Base-by-base conservation (phyloP, 2,797 vertebrate genomes). In the Anniella stebbinsi region DNA sequence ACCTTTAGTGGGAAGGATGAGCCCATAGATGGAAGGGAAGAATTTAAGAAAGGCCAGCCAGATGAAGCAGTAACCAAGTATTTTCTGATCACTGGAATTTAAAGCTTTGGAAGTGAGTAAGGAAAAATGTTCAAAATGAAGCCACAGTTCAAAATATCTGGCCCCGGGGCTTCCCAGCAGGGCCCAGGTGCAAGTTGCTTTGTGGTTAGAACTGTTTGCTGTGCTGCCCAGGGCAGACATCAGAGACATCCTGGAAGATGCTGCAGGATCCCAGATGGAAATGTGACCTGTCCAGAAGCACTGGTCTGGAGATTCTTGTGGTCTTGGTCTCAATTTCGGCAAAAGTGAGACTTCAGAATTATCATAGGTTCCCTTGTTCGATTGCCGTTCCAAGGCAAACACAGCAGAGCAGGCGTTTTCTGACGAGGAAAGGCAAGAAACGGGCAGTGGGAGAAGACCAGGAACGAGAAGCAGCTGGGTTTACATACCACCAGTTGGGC, bases 121-220 rank as follows among this genome's bases (percentile, higher is more conserved):
- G 86, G 90, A 67, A 95, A 95, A 95, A 93, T 82, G 72, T 89
- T 88, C 89, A 38, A 77, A 93, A 94, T 72, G 90, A 93, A 95
- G 88, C 92, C 80, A 80, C 93, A 95, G 90, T 88, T 93, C 91
- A 90, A 90, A 95, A 94, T 92, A 96, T 93, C 95, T 96, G 94
- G 92, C 91, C 89, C 72, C 54, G 91, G 89, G 91, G 92, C 89
- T 94, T 91, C 90, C 91, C 88, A 84, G 90, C 72, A 96, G 94
- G 92, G 93, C 88, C 87, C 94, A 96, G 94, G 92, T 95, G 93
- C 70, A 90, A 73, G 87, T 92, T 87, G 94, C 91, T 84, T 94
- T 90, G 92, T 93, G 82, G 77, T 95, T 91, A 92, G 89, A 93
- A 87, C 91, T 89, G 93, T 63, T 21, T 48, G 30, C 77, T 89